Evolutionary conservation across 2,113 vertebrate species (phyloP).

Genomic region (Cygnus buccinator): DNA sequence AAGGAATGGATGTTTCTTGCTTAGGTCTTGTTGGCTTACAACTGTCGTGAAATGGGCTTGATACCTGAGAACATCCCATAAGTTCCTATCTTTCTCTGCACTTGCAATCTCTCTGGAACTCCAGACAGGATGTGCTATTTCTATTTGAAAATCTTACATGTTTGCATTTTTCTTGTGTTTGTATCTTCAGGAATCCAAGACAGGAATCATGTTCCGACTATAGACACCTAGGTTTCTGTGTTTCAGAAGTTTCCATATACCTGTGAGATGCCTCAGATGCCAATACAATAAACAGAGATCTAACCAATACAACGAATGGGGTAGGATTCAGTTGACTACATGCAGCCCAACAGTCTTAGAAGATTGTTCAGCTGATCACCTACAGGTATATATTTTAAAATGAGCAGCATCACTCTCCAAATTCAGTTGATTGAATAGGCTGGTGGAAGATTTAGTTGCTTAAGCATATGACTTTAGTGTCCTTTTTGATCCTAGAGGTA

Average conservation of each 20-base stretch:
- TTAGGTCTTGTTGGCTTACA: background rate
- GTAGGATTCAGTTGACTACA: background rate
- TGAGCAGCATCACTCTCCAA: background rate
- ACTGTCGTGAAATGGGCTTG: background rate
- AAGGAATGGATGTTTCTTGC: background rate
- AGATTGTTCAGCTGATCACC: background rate
- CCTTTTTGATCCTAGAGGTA: background rate
- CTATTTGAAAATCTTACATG: background rate
- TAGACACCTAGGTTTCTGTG: background rate
- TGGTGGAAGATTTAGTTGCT: background rate
- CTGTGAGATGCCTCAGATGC: rapidly evolving
- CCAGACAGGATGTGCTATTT: background rate
- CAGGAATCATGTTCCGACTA: background rate
- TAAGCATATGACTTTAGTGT: background rate
- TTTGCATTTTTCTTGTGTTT: background rate
- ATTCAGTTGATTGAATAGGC: background rate
- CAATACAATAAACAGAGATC: background rate
- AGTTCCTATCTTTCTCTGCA: background rate
- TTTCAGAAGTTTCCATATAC: background rate
- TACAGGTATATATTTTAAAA: background rate
- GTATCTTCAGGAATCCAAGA: background rate
- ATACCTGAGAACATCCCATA: background rate
- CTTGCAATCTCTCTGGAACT: background rate
- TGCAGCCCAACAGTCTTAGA: background rate
- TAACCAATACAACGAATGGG: background rate